These are phyloP conservation scores for Tetramorium bicarinatum DNA, from an alignment of 2,888 invertebrate species.

Conservation along the genomic window DNA sequence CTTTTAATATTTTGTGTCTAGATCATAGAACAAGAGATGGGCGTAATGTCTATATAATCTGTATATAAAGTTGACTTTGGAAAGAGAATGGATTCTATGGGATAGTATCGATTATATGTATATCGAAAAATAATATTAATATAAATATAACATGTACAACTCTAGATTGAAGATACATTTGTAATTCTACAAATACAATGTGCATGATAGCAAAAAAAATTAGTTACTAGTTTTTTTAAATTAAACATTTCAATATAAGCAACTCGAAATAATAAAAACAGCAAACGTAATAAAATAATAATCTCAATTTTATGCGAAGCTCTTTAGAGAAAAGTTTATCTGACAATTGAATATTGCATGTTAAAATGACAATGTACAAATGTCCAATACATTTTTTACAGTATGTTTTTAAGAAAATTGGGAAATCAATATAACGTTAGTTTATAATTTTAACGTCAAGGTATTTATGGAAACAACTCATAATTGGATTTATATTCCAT, in stretches of 20 bases:
- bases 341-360: background rate
- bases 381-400: too few species aligned
- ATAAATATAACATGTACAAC: background rate
- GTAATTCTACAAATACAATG: background rate
- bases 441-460: conserved; percentile 23
- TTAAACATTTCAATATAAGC: background rate
- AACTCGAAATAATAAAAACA: background rate
- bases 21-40: background rate
- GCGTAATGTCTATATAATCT: background rate
- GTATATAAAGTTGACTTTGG: conserved; percentile 13
- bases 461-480: conserved; percentile 21
- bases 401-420: conserved; percentile 1
- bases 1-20: background rate
- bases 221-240: background rate
- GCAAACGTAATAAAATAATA: background rate
- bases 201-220: background rate
- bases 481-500: conserved; percentile 33
- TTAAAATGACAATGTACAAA: conserved; percentile 6
- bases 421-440: background rate
- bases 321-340: background rate
- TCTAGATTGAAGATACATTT: background rate
- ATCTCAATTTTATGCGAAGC: background rate
- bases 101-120: background rate
- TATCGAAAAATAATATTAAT: conserved; percentile 1
- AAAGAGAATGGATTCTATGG: background rate